Base-by-base conservation (phyloP, 1,140 invertebrate species). In the Panagrolaimus sp. region DNA sequence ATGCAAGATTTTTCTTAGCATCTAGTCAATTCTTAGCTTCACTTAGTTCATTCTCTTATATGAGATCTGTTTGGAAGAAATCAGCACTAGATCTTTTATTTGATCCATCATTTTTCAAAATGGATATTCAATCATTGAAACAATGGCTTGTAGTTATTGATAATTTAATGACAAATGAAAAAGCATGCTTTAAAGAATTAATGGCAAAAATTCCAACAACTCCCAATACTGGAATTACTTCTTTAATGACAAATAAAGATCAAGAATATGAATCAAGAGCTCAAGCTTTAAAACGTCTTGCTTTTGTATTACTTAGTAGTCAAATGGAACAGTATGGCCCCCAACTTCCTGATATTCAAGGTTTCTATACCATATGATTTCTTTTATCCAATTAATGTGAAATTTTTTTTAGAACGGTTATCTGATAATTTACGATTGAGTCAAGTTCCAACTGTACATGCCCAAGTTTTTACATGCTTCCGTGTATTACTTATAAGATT, bases 131-230 rank as follows among this genome's bases (percentile, higher is more conserved):
- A 38, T 90, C 89, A 79, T 85, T 96, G 70, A 87, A 88, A 38
- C 89, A 88, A 80, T 96, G 92, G 92, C 87, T 88, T 74, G 88
- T 88, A 13, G 91, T 93, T 23, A 88, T 93, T 74, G 93, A 96
- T 83, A 93, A 93, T 86, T 84, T 96, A 44, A 93, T 95, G 90
- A 93, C 91, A 1, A 92, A 96, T 82, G 93, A 96, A 81, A 92
- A 91, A 82, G 91, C 89, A 1, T 92, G 92, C 4, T 95, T 96
- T 83, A 88, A 91, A 70, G 93, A 95, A 85, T 87, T 94, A 61
- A 88, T 94, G 86, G 88, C 91, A 79, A 87, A 91, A 67, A 89
- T 92, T 14, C 89, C 90, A 0, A 86, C 91, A 74, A 88, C 89
- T 1, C 91, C 91, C 84, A 88, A 88, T 57, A 90, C 90, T 47